Percentiles rank a stretch among this genome's conserved stretches.
These are phyloP conservation scores for Dryocosmus kuriphilus DNA, from an alignment of 2,888 invertebrate genomes.

Conservation along the genomic window DNA sequence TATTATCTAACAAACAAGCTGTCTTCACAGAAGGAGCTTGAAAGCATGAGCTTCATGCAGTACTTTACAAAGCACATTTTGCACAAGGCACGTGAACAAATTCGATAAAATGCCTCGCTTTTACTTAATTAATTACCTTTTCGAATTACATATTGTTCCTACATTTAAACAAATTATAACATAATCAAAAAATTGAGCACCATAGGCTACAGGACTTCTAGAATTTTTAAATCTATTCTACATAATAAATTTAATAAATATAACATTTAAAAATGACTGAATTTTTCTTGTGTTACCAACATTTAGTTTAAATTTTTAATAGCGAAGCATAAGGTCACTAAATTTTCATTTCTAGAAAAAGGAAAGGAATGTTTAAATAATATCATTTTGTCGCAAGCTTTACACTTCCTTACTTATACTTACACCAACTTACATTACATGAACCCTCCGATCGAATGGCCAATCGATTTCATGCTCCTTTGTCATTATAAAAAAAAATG, in stretches of 20 bases:
- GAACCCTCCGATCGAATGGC: slow-evolving; percentile 5
- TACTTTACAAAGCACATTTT: slow-evolving; percentile 19
- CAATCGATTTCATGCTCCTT: slow-evolving; percentile 11
- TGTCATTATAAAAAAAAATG: slow-evolving; percentile 33
- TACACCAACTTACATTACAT: slow-evolving; percentile 10
- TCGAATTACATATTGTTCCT: neutral
- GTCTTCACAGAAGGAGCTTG: slow-evolving; percentile 29
- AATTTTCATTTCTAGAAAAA: slow-evolving; percentile 4
- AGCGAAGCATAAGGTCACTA: slow-evolving; percentile 13
- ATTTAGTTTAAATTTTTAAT: neutral
- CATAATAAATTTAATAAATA: neutral
- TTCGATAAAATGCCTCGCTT: slow-evolving; percentile 11
- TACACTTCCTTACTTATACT: slow-evolving; percentile 17
- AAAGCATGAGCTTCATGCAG: neutral
- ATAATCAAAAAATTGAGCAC: neutral
- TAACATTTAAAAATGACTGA: neutral
- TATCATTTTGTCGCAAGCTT: neutral
- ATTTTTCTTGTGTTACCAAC: neutral
- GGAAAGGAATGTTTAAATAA: neutral
- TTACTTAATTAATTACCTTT: slow-evolving; percentile 1
- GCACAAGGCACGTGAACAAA: slow-evolving; percentile 29
- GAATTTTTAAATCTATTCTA: neutral
- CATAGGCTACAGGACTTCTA: neutral
- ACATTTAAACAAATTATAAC: neutral
- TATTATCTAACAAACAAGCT: slow-evolving; percentile 25